Evolutionary conservation across 2,113 vertebrate species (phyloP), one percentile per base, ranked within the genome.

Genomic region (Colius striatus): DNA sequence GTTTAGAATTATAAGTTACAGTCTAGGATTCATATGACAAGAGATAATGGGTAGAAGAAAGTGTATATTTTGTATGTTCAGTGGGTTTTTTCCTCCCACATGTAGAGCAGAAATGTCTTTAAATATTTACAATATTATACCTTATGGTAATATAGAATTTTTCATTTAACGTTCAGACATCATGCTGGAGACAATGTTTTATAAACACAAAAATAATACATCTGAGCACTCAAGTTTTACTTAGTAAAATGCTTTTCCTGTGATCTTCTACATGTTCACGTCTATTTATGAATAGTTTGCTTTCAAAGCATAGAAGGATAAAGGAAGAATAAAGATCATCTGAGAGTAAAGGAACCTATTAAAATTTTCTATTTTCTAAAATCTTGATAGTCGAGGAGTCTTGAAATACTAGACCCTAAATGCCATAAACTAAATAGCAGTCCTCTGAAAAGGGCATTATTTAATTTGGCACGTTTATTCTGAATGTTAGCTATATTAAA

Each of bases 381-480:
- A 65, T 82, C 25, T 72, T 78, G 62, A 36, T 54, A 73, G 32
- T 50, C 25, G 58, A 76, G 54, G 29, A 87, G 54, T 76, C 79
- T 76, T 83, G 47, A 91, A 92, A 76, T 85, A 51, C 38, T 79
- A 77, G 41, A 70, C 34, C 18, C 20, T 58, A 70, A 70, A 60
- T 47, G 20, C 23, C 26, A 30, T 29, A 67, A 41, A 21, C 41
- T 87, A 62, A 90, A 70, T 19, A 84, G 29, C 51, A 84, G 43
- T 34, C 58, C 5, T 77, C 57, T 90, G 84, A 85, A 83, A 91
- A 87, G 10, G 3, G 36, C 84, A 47, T 36, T 95, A 92, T 87
- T 95, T 95, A 79, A 92, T 90, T 95, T 96, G 81, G 51, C 84
- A 16, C 91, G 76, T 94, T 94, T 94, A 17, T 73, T 89, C 62